Percentiles rank a stretch among this genome's conserved stretches.
These are phyloP conservation scores for Thalassaphorura encarpata DNA, from an alignment of 1,140 invertebrate genomes.

Conservation along the genomic window DNA sequence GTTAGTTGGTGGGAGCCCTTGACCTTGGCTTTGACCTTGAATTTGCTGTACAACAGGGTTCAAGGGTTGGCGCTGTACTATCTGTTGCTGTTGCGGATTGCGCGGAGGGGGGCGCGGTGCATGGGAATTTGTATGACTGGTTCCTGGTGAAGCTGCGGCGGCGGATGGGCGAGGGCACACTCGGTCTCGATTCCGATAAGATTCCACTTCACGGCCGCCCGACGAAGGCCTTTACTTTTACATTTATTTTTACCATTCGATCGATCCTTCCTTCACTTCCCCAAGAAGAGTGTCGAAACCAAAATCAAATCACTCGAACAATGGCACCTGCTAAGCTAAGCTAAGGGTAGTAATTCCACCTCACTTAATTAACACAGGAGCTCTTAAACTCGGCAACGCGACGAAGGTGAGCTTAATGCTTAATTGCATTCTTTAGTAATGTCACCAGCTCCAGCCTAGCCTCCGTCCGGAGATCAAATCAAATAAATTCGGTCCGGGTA, in stretches of 20 bases:
- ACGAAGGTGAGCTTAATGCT: too few species aligned
- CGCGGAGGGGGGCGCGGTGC: background rate
- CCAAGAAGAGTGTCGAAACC: background rate
- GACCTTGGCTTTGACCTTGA: background rate
- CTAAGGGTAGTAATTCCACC: background rate
- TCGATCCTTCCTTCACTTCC: too few species aligned
- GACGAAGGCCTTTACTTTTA: too few species aligned
- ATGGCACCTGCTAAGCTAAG: background rate
- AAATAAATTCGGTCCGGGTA: too few species aligned
- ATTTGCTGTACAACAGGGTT: background rate
- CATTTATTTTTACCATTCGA: too few species aligned
- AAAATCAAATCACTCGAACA: background rate
- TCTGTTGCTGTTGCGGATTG: background rate
- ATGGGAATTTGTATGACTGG: background rate
- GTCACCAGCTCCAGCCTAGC: too few species aligned
- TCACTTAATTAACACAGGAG: background rate
- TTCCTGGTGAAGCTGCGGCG: slow-evolving; percentile 1
- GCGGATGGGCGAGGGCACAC: slow-evolving; percentile 14
- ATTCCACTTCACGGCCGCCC: slow-evolving; percentile 26
- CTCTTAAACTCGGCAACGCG: too few species aligned
- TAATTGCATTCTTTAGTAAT: too few species aligned
- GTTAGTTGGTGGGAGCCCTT: background rate
- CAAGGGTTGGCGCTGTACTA: background rate
- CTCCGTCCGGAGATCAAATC: too few species aligned
- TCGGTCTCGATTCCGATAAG: slow-evolving; percentile 14